Percentiles rank a stretch among this genome's conserved stretches.
These are phyloP conservation scores for Diarsia dahlii DNA, from an alignment of 2,888 invertebrate genomes.

Conservation along the genomic window DNA sequence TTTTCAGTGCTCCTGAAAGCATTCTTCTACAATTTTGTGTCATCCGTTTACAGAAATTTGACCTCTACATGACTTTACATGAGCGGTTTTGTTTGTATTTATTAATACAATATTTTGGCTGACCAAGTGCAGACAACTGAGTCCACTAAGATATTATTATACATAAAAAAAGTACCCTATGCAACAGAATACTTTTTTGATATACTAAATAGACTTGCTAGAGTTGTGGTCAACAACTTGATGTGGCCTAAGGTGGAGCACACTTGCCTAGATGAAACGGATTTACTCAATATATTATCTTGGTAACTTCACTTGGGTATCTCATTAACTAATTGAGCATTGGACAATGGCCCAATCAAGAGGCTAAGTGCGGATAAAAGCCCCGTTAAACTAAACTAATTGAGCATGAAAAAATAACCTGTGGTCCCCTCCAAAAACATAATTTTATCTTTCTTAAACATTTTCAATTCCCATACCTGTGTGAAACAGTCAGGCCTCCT, in stretches of 20 bases:
- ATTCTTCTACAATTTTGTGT: too few relatives aligned
- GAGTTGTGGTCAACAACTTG: too few relatives aligned
- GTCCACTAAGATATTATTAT: neutral
- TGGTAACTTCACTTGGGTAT: neutral
- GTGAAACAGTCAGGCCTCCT: conserved; percentile 90
- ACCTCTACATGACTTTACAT: neutral
- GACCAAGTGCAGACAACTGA: too few relatives aligned
- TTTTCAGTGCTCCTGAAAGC: neutral
- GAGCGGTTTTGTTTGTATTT: neutral
- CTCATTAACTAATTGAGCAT: neutral
- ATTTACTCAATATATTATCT: too few relatives aligned
- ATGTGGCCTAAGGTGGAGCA: too few relatives aligned
- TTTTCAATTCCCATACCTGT: conserved; percentile 75
- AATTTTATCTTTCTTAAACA: neutral
- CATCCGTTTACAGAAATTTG: neutral
- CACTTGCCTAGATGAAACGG: too few relatives aligned
- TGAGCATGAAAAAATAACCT: neutral
- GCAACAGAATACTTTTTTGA: neutral
- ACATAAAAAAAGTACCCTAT: neutral
- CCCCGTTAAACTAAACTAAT: too few relatives aligned
- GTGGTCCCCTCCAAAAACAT: too few relatives aligned
- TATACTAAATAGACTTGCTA: too few relatives aligned
- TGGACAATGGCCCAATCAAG: too few relatives aligned
- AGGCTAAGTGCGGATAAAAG: too few relatives aligned
- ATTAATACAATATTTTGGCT: neutral